phyloP scores from a whole-genome alignment of 1,140 invertebrate species.

The Drosophila elegans region DNA sequence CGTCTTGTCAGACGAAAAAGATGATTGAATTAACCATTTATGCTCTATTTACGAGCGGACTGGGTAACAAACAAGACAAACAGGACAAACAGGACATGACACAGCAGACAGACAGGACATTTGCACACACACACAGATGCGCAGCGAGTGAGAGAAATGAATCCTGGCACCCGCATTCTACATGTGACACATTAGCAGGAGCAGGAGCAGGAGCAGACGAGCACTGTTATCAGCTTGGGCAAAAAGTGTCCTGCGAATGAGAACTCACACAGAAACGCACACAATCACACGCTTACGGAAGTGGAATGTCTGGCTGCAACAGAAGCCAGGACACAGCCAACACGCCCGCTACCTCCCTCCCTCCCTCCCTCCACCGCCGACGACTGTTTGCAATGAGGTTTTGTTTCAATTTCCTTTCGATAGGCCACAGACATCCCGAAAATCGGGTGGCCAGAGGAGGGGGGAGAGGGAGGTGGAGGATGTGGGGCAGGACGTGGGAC shows the following conservation, averaged over 20 bases:
- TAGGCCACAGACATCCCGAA: constrained; percentile 77
- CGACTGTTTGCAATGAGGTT: constrained; percentile 76
- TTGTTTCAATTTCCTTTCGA: constrained; percentile 83
- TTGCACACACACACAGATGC: constrained; percentile 18
- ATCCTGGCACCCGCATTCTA: constrained; percentile 66
- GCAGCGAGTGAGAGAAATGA: constrained; percentile 11
- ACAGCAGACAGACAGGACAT: constrained; percentile 33
- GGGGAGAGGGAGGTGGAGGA: neutral
- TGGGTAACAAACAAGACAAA: constrained; percentile 41
- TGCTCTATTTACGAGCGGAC: constrained; percentile 57
- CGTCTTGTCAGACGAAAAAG: constrained; percentile 52
- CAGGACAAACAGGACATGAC: constrained; percentile 48
- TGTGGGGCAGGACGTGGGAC: constrained; percentile 27
- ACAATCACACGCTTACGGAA: constrained; percentile 31
- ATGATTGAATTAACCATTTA: constrained; percentile 80
- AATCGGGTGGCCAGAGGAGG: constrained; percentile 10
- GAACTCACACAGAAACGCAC: constrained; percentile 13
- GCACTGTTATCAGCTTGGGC: constrained; percentile 69
- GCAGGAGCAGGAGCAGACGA: constrained; percentile 11
- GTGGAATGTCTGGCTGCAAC: constrained; percentile 67
- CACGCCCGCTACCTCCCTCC: neutral
- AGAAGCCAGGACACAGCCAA: constrained; percentile 8
- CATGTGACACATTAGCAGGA: constrained; percentile 55
- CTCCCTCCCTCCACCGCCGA: neutral
- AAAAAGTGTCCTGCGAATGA: constrained; percentile 70